Evolutionary conservation across 2,888 invertebrate species (phyloP), one percentile per base, ranked within the genome.

Genomic region (Ichneumoninae sp.): DNA sequence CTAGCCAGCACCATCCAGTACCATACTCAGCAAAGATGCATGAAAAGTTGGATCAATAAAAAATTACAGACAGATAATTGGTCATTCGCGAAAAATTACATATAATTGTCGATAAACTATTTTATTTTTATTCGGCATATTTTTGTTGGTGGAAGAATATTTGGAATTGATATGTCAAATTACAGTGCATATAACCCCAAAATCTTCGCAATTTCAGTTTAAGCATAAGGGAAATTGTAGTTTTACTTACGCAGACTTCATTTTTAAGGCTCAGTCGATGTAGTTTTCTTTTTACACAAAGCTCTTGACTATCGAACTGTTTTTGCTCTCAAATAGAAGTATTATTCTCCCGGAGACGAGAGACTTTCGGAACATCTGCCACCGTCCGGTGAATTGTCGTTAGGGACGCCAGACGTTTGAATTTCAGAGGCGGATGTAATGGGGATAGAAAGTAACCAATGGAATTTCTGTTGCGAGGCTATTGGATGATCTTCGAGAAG

Each of bases 221-320:
- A 0, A 62, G 69, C 19, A 40, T 22, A 26, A 13, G 7, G 44
- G n/a, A 68, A 22, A 62, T 76, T 60, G 2, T 13, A 10, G n/a
- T n/a, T 75, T 68, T 72, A 84, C 84, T 84, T 60, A 84, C 84
- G 82, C 30, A 26, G 82, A 74, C 44, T 84, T 84, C 84, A 84
- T 84, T 52, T 60, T 84, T 30, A n/a, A n/a, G 13, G 7, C 65
- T 60, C 57, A 10, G 26, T 54, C 3, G 19, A 62, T 62, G 62
- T 33, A 62, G n/a, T 16, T 62, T 33, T 30, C 6, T 62, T 30
- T 30, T 16, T 16, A 16, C 40, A 33, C 5, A 1, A 26, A 16
- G 16, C 33, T n/a, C 62, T 30, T 16, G 16, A 33, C n/a, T 1
- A 16, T 30, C 1, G 62, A 62, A 62, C 16, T 30, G 62, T 33